A percentile compares a stretch with the other conserved stretches of the same genome.
These are phyloP conservation scores for Trachelus iudaicus DNA, from an alignment of 2,888 invertebrate genomes.

Conservation along the genomic window DNA sequence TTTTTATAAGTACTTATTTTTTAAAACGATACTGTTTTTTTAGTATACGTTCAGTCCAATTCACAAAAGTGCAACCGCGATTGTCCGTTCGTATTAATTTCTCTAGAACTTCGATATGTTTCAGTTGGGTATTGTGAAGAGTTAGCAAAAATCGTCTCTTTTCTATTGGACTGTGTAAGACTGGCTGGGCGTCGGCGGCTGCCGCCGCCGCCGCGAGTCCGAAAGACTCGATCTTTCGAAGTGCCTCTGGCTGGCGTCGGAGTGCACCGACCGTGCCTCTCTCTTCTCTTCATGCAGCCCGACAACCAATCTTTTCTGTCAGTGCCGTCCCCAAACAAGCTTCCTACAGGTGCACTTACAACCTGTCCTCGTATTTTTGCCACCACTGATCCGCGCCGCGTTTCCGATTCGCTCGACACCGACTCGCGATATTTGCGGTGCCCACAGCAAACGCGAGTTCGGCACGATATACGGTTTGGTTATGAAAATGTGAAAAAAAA, in stretches of 20 bases:
- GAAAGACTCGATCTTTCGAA: constrained; percentile 47
- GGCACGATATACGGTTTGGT: background rate
- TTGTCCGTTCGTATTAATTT: background rate
- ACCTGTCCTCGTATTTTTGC: constrained; percentile 22
- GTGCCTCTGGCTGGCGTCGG: constrained; percentile 58
- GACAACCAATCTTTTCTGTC: constrained; percentile 35
- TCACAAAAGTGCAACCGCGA: no score
- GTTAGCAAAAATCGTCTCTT: background rate
- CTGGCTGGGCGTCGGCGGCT: constrained; percentile 60
- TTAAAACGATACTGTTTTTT: background rate
- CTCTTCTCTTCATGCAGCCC: constrained; percentile 38
- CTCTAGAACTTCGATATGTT: background rate
- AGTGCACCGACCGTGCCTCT: constrained; percentile 44
- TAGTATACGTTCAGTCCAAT: background rate
- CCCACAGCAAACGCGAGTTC: background rate
- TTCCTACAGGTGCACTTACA: constrained; percentile 42
- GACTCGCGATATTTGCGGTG: background rate
- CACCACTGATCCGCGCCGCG: constrained; percentile 7
- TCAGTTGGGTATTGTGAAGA: background rate
- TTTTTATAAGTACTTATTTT: background rate
- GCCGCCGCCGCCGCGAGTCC: constrained; percentile 37
- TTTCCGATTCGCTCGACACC: background rate
- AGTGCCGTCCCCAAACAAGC: constrained; percentile 46
- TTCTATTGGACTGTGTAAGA: constrained; percentile 42
- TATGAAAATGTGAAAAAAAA: background rate